A percentile compares a stretch with the other conserved stretches of the same genome.
phyloP scores from a whole-genome alignment of 2,113 vertebrate species.

The human (Homo sapiens) region GRCh38 chr5:114792501-114793000 shows the following conservation, averaged over 20 bases:
- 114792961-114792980: neutral
- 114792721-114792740: neutral
- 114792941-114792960: neutral
- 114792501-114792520: neutral
- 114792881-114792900: neutral
- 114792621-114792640: neutral
- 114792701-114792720: conserved; percentile 10
- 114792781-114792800: neutral
- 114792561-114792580: neutral
- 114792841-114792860: neutral
- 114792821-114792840: neutral
- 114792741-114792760: neutral
- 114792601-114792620: neutral
- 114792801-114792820: neutral
- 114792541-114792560: neutral
- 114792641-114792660: neutral
- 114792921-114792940: neutral
- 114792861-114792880: neutral
- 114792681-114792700: neutral
- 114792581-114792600: neutral
- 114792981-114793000: neutral
- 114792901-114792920: conserved; percentile 12
- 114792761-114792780: neutral
- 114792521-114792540: neutral
- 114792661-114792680: neutral